Base-by-base conservation (phyloP, 2,113 vertebrate genomes). In the Casuarius casuarius region DNA sequence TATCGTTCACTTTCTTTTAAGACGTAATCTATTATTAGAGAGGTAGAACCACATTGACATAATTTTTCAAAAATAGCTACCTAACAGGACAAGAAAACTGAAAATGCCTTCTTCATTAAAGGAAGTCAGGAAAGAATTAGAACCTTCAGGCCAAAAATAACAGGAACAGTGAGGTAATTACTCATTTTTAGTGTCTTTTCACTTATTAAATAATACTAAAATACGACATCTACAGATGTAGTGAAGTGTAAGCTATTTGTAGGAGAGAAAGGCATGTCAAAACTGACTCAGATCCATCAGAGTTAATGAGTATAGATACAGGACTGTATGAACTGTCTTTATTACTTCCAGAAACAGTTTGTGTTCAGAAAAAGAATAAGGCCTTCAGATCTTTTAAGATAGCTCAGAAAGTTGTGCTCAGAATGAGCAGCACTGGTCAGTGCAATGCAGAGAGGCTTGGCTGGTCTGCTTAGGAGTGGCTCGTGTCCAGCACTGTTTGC, bases 391-490 rank as follows among this genome's bases (percentile, higher is more conserved):
- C 6, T 58, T 26, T 40, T 28, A 5, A 38, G 22, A 11, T 9
- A 42, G 4, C 29, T 58, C 20, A 2, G 44, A 29, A 52, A 42
- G 8, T 6, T n/a, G 29, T 14, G 1, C 13, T 49, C 3, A 0
- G 26, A 19, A 9, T 29, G 49, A n/a, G 51, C 73, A 72, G 16
- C 40, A 2, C 18, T 3, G 29, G 52, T 35, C 33, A 70, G 58
- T 0, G 4, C 56, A 51, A n/a, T 26, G 26, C n/a, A 22, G 68
- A 48, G 63, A 4, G 12, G 2, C 14, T 18, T 4, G 25, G 4
- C n/a, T 46, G 40, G 6, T 48, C 18, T 54, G 26, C 15, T 58
- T 17, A 42, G 21, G 54, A 14, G 12, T 19, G 33, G 0, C 26
- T 81, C 42, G 25, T 72, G 12, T 9, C 44, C 79, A 12, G 33